These are phyloP conservation scores for Ramphastos sulfuratus DNA, from an alignment of 2,113 vertebrate species.

Conservation along the genomic window DNA sequence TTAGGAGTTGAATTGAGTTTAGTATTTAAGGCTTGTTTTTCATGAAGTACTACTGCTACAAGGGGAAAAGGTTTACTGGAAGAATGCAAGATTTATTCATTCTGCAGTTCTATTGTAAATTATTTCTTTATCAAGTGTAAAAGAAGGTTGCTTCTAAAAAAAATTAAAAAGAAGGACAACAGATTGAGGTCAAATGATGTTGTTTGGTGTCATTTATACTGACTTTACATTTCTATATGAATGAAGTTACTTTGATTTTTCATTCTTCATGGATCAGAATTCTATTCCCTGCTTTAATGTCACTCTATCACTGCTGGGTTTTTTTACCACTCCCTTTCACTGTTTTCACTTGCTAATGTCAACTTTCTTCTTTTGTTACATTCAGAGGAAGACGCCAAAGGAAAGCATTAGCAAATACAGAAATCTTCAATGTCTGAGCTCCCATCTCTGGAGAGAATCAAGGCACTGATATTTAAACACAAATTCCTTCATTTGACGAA, in stretches of 20 bases:
- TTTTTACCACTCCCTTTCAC: not conserved
- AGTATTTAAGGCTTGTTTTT: slow-evolving; percentile 63
- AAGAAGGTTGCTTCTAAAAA: not conserved
- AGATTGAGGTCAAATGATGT: not conserved
- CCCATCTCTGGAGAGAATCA: not conserved
- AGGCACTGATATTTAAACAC: slow-evolving; percentile 37
- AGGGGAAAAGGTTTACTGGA: not conserved
- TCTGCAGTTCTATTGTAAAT: not conserved
- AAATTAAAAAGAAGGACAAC: not conserved
- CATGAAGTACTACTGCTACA: slow-evolving; percentile 18
- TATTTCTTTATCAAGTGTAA: not conserved
- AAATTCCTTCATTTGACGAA: slow-evolving; percentile 54
- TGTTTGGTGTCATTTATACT: not conserved
- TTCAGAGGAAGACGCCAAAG: not conserved
- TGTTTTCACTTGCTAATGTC: not conserved
- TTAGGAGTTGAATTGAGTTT: slow-evolving; percentile 67
- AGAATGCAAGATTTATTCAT: slow-evolving; percentile 26
- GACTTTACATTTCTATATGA: not conserved
- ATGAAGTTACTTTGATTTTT: not conserved
- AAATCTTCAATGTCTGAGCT: not conserved
- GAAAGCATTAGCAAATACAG: not conserved
- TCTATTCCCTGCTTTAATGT: not conserved
- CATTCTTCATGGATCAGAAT: not conserved
- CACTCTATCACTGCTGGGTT: not conserved
- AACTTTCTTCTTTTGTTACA: not conserved